Evolutionary conservation across 2,113 vertebrate species (phyloP).

Genomic region (Lophochroa leadbeateri): DNA sequence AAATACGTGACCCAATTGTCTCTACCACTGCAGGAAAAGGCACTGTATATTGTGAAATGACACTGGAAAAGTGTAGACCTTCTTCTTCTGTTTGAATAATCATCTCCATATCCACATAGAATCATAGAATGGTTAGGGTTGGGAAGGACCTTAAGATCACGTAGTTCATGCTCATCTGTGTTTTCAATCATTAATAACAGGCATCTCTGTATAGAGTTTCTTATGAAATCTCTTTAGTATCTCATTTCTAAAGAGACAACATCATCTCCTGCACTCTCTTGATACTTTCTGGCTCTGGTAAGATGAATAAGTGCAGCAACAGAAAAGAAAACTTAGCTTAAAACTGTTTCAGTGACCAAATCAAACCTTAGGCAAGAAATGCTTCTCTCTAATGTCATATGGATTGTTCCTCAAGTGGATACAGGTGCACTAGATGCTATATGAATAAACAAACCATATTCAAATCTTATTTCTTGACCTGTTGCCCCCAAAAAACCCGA

Average conservation of each 20-base stretch:
- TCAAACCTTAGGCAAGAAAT: background rate
- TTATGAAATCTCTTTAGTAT: background rate
- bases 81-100: background rate
- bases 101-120: background rate
- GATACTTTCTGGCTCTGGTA: background rate
- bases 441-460: background rate
- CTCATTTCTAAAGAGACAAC: background rate
- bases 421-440: background rate
- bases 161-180: background rate
- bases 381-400: background rate
- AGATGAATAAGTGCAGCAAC: background rate
- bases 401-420: background rate
- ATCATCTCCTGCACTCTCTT: background rate
- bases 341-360: background rate
- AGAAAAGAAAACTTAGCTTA: background rate
- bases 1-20: accelerated
- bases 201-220: background rate
- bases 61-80: accelerated
- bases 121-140: background rate
- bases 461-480: background rate
- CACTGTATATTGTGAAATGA: background rate
- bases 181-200: background rate
- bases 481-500: background rate
- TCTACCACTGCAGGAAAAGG: background rate
- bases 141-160: background rate